Conservation (phyloP, 1,140 invertebrate species). For the Amphibalanus amphitrite region DNA sequence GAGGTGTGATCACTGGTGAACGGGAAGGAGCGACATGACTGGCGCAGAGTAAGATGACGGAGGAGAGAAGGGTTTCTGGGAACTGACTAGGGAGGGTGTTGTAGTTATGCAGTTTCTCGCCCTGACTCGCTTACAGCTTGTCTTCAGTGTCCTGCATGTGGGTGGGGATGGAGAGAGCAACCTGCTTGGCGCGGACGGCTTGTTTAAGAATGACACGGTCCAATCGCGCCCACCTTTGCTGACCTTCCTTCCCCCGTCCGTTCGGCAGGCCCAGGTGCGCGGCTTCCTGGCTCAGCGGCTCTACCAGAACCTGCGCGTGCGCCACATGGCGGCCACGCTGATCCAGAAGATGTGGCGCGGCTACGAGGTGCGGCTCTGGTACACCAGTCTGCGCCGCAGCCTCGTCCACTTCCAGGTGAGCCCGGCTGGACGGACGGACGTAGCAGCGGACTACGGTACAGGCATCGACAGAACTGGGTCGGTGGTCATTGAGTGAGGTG, state of each 20-base stretch:
- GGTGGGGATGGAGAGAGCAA: background rate
- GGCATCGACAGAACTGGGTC: no score
- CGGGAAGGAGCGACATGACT: no score
- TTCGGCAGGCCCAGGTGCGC: conserved; percentile 40
- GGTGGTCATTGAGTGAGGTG: no score
- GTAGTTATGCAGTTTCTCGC: background rate
- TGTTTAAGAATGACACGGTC: background rate
- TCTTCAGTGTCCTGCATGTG: conserved; percentile 8
- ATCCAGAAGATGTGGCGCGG: conserved; percentile 61
- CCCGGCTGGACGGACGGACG: no score
- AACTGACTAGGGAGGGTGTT: no score
- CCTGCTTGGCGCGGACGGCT: conserved; percentile 1
- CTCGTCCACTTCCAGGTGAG: conserved; percentile 55
- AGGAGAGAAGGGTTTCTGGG: no score
- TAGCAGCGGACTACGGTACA: no score
- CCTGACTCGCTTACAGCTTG: conserved; percentile 2
- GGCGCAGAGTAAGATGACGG: no score
- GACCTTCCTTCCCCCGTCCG: conserved; percentile 12
- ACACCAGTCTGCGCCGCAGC: conserved; percentile 37
- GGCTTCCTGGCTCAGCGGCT: conserved; percentile 34
- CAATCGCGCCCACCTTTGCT: no score
- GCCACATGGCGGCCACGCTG: conserved; percentile 43
- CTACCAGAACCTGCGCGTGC: conserved; percentile 23
- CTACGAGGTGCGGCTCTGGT: conserved; percentile 44
- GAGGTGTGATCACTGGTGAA: background rate